Conservation (phyloP, 2,888 invertebrate species). For the Drosophila ezoana region DNA sequence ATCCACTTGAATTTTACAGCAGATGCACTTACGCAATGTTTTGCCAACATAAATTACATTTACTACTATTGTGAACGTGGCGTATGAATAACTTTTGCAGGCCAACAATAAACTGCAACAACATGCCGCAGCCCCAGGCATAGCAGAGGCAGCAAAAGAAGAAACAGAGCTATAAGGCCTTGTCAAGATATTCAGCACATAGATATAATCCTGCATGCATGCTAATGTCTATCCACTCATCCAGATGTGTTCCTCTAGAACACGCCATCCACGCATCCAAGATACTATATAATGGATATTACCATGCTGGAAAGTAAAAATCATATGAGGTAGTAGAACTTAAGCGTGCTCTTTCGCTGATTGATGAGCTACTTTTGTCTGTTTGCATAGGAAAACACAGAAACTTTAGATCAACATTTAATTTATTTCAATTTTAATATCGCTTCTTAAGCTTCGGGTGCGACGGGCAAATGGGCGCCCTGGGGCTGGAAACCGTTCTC, state of each 20-base stretch:
- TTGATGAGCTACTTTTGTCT: not conserved
- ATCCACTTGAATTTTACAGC: not conserved
- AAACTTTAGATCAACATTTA: slow-evolving; percentile 48
- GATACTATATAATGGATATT: too few species aligned
- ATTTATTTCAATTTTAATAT: slow-evolving; percentile 22
- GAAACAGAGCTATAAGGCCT: not conserved
- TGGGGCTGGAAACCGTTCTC: slow-evolving; percentile 86
- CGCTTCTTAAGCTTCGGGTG: slow-evolving; percentile 7
- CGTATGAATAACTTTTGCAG: slow-evolving; percentile 58
- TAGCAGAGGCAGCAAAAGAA: not conserved
- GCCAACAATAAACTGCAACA: slow-evolving; percentile 1
- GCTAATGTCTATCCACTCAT: not conserved
- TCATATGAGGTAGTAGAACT: too few species aligned
- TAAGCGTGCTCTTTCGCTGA: too few species aligned
- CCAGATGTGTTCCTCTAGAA: too few species aligned
- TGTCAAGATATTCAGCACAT: not conserved
- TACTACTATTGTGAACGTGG: not conserved
- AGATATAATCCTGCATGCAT: not conserved
- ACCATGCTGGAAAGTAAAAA: too few species aligned
- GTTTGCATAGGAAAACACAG: not conserved
- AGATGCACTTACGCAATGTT: slow-evolving; percentile 1
- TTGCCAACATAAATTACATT: slow-evolving; percentile 3
- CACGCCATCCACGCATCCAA: too few species aligned
- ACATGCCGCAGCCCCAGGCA: too few species aligned
- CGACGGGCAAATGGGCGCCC: slow-evolving; percentile 75